These are phyloP conservation scores for Acinonyx jubatus DNA, from an alignment of 2,113 vertebrate genomes.

Conservation along the genomic window DNA sequence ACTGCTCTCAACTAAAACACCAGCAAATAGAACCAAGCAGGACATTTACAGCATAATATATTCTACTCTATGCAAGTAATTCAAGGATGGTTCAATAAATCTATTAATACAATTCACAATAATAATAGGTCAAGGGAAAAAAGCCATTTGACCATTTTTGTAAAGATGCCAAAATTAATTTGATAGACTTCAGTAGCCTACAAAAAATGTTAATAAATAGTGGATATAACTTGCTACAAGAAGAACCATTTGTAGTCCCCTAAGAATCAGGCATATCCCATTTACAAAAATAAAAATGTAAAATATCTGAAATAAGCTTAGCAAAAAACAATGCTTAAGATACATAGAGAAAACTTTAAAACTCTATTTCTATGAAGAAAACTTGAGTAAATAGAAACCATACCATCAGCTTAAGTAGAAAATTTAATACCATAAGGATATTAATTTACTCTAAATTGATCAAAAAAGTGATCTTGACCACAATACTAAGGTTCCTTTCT, in stretches of 20 bases:
- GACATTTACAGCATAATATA: background rate
- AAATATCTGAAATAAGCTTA: constrained; percentile 11
- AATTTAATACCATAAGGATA: constrained; percentile 5
- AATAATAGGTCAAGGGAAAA: constrained; percentile 1
- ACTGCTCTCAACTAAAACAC: background rate
- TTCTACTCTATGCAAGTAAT: background rate
- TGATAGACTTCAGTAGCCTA: background rate
- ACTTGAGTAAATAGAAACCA: background rate
- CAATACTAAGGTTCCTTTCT: background rate
- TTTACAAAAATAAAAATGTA: constrained; percentile 7
- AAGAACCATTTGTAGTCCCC: background rate
- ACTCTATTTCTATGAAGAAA: background rate
- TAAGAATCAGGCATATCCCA: background rate
- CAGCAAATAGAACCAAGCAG: background rate
- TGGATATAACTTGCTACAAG: background rate
- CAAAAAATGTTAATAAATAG: constrained; percentile 25
- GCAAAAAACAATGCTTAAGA: background rate
- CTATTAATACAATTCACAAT: background rate
- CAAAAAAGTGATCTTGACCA: background rate
- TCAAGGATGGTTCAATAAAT: constrained; percentile 25
- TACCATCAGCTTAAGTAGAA: background rate
- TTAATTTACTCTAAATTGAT: background rate
- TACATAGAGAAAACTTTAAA: constrained; percentile 10
- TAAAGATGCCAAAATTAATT: background rate
- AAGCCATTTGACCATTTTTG: background rate